phyloP scores from a whole-genome alignment of 64 coral and sea anemone species.

The Anthopleura sola region DNA sequence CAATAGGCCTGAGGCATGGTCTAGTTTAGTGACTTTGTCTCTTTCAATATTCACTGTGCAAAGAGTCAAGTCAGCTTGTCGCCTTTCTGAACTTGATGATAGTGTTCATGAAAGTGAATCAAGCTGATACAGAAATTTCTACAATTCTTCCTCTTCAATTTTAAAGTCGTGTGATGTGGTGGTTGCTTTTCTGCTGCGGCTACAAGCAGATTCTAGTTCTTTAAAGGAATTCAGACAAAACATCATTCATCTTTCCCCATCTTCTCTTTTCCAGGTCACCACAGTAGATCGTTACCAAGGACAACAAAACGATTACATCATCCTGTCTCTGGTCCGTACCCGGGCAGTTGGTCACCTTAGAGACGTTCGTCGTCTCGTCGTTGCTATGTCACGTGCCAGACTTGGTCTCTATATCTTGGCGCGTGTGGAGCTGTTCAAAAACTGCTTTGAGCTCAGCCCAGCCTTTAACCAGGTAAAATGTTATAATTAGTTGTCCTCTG shows the following conservation, averaged over 20 bases:
- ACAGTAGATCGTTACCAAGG: conserved; percentile 99
- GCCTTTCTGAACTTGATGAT: no score
- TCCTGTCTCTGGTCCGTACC: conserved; percentile 97
- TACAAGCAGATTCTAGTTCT: no score
- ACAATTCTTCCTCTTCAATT: no score
- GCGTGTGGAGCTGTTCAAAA: conserved; percentile 77
- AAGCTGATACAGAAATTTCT: not conserved
- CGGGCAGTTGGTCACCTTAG: conserved; percentile 90
- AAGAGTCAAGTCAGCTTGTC: no score
- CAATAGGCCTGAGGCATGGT: no score
- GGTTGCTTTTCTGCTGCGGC: not conserved
- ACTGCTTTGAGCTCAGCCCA: conserved; percentile 96
- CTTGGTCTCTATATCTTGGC: conserved; percentile 89
- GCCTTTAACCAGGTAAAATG: conserved; percentile 78
- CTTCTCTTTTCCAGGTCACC: conserved; percentile 56
- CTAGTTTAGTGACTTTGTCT: no score
- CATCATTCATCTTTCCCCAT: not conserved
- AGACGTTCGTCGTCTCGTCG: conserved; percentile 91
- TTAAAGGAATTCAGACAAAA: no score
- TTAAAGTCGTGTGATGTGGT: no score
- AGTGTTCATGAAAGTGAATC: conserved; percentile 15
- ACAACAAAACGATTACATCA: conserved; percentile 98
- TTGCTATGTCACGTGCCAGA: conserved; percentile 98
- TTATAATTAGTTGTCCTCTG: not conserved
- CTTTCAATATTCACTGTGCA: no score